Evolutionary conservation across 35 echinoderm and acorn worm genomes (phyloP).

Genomic region (Amphiura filiformis): DNA sequence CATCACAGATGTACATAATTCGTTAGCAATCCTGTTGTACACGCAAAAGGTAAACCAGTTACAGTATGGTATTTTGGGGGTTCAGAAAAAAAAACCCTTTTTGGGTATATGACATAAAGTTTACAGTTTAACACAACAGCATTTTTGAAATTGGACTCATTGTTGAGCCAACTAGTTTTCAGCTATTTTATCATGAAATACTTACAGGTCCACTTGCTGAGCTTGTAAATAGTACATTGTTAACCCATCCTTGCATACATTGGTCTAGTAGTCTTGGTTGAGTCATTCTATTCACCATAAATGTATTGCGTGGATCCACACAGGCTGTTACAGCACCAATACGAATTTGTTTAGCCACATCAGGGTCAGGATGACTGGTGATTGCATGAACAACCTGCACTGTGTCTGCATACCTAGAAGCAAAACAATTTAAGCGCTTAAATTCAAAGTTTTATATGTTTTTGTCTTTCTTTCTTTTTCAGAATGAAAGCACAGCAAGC

Average conservation of each 20-base stretch:
- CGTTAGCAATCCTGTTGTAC: too few relatives aligned
- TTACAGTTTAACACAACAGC: too few relatives aligned
- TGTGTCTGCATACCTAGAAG: slow-evolving; percentile 65
- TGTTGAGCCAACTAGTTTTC: too few relatives aligned
- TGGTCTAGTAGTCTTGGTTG: slow-evolving; percentile 84
- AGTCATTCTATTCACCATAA: slow-evolving; percentile 75
- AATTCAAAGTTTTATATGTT: neutral
- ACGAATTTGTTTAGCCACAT: slow-evolving; percentile 52
- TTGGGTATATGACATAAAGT: too few relatives aligned
- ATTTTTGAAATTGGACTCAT: too few relatives aligned
- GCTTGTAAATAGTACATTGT: slow-evolving; percentile 89
- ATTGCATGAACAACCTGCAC: slow-evolving; percentile 67
- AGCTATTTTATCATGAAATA: too few relatives aligned
- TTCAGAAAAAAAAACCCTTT: too few relatives aligned
- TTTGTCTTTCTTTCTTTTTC: neutral
- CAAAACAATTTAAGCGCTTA: neutral
- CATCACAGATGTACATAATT: too few relatives aligned
- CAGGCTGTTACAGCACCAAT: slow-evolving; percentile 91
- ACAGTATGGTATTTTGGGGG: too few relatives aligned
- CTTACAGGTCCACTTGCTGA: slow-evolving; percentile 75
- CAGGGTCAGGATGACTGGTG: slow-evolving; percentile 61
- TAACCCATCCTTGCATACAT: slow-evolving; percentile 92
- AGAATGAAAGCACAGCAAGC: too few relatives aligned
- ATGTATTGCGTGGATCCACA: slow-evolving; percentile 80
- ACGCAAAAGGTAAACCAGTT: too few relatives aligned